These are phyloP conservation scores for Morelia viridis DNA, from an alignment of 2,797 vertebrate species.

Conservation along the genomic window DNA sequence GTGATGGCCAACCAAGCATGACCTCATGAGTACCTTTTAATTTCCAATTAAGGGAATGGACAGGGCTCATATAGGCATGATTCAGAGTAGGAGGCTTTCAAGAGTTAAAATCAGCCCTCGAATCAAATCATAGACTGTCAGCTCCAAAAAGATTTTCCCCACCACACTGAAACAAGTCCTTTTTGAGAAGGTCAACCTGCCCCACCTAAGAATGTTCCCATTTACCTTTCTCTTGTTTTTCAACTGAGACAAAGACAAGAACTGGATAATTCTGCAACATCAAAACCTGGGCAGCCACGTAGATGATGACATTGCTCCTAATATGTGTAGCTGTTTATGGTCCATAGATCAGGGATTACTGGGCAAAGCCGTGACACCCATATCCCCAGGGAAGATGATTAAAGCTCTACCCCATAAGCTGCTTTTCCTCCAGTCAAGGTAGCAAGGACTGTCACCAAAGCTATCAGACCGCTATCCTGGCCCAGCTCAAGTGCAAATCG, in stretches of 20 bases:
- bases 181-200: not conserved
- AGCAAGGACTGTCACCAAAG: slow-evolving; percentile 46
- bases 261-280: too few relatives aligned
- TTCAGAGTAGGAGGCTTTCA: too few relatives aligned
- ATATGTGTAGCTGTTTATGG: not conserved
- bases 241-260: not conserved
- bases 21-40: too few relatives aligned
- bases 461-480: slow-evolving; percentile 55
- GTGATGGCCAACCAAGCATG: too few relatives aligned
- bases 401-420: not conserved
- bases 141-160: too few relatives aligned
- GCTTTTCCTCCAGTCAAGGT: not conserved
- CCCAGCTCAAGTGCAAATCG: slow-evolving; percentile 62
- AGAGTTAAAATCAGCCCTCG: too few relatives aligned
- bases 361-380: not conserved
- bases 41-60: too few relatives aligned
- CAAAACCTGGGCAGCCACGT: not conserved
- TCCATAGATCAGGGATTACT: not conserved
- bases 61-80: too few relatives aligned
- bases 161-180: not conserved
- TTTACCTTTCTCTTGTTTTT: not conserved
- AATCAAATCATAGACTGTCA: too few relatives aligned
- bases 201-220: not conserved
- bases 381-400: not conserved
- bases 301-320: not conserved